Evolutionary conservation across 2,113 vertebrate species (phyloP).

Genomic region (Triplophysa rosa): DNA sequence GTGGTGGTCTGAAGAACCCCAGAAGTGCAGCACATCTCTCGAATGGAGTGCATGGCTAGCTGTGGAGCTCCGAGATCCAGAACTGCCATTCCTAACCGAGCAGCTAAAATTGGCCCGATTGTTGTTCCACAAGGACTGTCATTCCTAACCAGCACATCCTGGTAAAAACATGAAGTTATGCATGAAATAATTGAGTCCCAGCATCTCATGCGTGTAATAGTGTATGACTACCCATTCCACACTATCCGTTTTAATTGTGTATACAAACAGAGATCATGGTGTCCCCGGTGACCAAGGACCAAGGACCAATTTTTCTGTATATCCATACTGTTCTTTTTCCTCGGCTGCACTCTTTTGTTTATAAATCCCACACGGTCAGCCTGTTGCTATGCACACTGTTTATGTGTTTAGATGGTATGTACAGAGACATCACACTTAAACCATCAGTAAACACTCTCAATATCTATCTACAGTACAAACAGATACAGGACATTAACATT

Average conservation of each 20-base stretch:
- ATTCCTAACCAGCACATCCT: slow-evolving; percentile 97
- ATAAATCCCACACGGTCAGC: slow-evolving; percentile 9
- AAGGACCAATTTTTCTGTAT: neutral
- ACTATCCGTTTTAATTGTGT: neutral
- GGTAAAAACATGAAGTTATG: neutral
- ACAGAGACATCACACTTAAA: neutral
- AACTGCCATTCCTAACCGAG: slow-evolving; percentile 87
- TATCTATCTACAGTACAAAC: neutral
- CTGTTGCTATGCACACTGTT: slow-evolving; percentile 14
- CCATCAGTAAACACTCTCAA: neutral
- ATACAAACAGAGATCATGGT: neutral
- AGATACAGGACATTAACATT: neutral
- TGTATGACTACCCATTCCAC: neutral
- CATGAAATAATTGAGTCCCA: neutral
- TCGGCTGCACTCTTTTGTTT: neutral
- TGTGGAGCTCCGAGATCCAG: slow-evolving; percentile 90
- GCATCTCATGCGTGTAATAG: neutral
- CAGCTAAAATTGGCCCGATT: slow-evolving; percentile 92
- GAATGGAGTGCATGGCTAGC: slow-evolving; percentile 97
- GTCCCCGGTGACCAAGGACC: neutral
- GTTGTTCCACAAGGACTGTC: slow-evolving; percentile 90
- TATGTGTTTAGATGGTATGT: neutral
- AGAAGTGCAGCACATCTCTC: slow-evolving; percentile 95
- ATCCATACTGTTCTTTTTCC: neutral
- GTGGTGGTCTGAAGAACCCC: slow-evolving; percentile 87